Evolutionary conservation across 2,113 vertebrate genomes (phyloP).

Genomic region (Hippopotamus amphibius): DNA sequence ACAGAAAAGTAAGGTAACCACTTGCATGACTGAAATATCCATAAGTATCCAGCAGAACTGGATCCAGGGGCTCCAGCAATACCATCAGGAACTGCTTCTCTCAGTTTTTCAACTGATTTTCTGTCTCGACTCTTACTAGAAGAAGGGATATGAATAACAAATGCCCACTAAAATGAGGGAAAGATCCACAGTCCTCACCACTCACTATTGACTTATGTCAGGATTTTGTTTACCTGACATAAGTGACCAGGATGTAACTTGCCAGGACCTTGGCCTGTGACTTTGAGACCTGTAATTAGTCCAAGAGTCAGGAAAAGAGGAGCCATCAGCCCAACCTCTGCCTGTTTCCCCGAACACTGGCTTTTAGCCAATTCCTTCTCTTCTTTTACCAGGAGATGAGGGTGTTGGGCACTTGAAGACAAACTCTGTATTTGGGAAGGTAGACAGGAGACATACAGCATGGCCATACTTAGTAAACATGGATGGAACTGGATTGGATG

Average conservation of each 20-base stretch:
- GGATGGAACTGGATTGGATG: background rate
- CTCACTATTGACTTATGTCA: background rate
- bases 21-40: background rate
- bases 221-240: background rate
- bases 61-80: background rate
- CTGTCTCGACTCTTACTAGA: background rate
- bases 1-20: background rate
- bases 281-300: background rate
- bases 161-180: background rate
- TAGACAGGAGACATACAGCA: background rate
- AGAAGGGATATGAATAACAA: background rate
- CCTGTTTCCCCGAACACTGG: background rate
- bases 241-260: background rate
- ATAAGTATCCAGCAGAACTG: background rate
- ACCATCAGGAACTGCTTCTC: background rate
- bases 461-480: background rate
- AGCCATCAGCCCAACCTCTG: background rate
- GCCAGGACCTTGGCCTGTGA: background rate
- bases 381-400: background rate
- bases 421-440: background rate
- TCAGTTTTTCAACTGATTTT: background rate
- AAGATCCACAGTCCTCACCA: background rate
- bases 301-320: background rate
- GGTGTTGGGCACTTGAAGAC: background rate
- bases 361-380: background rate